A percentile compares a stretch with the other conserved stretches of the same genome.
These are phyloP conservation scores for Sminthopsis crassicaudata DNA, from an alignment of 2,113 vertebrate species.

Conservation along the genomic window DNA sequence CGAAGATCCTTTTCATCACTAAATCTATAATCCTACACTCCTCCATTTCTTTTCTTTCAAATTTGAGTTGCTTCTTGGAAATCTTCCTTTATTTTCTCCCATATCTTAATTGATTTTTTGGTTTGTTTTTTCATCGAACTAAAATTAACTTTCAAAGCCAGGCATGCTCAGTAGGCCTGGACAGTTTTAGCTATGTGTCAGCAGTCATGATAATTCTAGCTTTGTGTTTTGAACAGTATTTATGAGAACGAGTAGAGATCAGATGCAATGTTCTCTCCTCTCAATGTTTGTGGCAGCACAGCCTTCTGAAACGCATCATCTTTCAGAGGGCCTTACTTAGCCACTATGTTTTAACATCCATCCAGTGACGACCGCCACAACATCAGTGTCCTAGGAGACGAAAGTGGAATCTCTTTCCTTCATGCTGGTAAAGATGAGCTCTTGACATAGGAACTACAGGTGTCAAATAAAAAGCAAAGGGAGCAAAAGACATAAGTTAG, in stretches of 20 bases:
- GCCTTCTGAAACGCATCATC: not conserved
- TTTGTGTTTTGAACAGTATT: not conserved
- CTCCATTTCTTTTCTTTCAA: not conserved
- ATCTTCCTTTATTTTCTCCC: not conserved
- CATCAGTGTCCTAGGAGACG: not conserved
- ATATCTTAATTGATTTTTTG: no score
- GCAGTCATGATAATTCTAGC: not conserved
- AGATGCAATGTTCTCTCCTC: not conserved
- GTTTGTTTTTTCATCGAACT: not conserved
- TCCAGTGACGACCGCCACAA: not conserved
- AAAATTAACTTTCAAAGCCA: constrained; percentile 7
- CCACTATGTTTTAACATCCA: not conserved
- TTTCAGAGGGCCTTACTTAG: not conserved
- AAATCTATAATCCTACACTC: not conserved
- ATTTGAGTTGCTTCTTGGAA: constrained; percentile 17
- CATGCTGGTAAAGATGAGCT: not conserved
- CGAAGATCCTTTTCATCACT: not conserved
- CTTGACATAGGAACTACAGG: no score
- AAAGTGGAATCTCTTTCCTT: not conserved
- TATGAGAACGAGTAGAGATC: constrained; percentile 9
- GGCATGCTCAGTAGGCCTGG: not conserved
- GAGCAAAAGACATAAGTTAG: no score
- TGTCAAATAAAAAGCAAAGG: no score
- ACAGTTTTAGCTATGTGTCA: constrained; percentile 3
- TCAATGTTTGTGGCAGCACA: constrained; percentile 10